Conservation (phyloP, 1,140 invertebrate genomes). For the Calliopsis andreniformis region DNA sequence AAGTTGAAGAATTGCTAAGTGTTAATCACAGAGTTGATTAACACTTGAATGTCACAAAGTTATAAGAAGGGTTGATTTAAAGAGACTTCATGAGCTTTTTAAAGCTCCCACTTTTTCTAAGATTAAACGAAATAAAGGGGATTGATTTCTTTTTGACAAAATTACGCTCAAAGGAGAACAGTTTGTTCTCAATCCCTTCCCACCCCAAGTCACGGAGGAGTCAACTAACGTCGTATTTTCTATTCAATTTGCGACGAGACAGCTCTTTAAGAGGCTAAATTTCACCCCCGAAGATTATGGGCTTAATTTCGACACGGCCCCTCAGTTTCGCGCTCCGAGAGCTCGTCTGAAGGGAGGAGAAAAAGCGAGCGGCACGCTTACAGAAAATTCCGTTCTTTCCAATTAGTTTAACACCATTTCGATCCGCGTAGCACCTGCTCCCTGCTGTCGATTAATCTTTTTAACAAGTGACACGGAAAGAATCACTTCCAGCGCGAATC, state of each 20-base stretch:
- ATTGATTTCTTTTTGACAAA: background rate
- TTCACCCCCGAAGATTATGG: conserved; percentile 6
- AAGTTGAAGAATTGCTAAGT: no score
- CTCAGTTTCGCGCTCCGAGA: background rate
- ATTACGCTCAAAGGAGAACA: background rate
- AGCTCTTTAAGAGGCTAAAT: conserved; percentile 7
- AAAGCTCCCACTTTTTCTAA: no score
- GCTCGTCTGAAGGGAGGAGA: background rate
- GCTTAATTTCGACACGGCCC: conserved; percentile 8
- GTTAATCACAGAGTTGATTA: no score
- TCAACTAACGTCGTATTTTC: background rate
- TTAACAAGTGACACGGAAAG: background rate
- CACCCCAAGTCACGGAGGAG: background rate
- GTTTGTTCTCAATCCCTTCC: background rate
- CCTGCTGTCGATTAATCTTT: conserved; percentile 6
- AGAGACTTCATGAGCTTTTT: no score
- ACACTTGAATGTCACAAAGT: no score
- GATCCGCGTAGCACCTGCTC: background rate
- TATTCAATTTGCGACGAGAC: background rate
- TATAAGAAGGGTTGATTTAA: no score
- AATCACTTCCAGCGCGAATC: conserved; percentile 1
- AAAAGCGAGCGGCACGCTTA: background rate
- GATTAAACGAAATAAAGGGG: background rate
- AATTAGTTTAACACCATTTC: conserved; percentile 16
- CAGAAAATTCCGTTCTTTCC: conserved; percentile 6